Percentiles rank a stretch among this genome's conserved stretches.
Conservation (phyloP, 1,140 invertebrate genomes). For the Arion vulgaris region DNA sequence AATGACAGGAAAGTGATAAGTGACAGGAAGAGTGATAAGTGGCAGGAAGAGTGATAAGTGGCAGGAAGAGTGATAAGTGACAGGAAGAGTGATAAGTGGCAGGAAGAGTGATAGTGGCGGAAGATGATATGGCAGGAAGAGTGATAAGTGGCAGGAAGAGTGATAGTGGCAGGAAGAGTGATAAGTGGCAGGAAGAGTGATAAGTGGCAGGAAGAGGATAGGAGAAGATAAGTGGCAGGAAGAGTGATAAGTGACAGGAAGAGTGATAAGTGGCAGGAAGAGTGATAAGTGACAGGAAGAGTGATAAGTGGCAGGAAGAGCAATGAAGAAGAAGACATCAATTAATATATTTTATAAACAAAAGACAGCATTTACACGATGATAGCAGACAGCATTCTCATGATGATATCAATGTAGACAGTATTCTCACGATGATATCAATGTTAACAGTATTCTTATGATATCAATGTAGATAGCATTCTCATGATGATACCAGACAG, state of each 20-base stretch:
- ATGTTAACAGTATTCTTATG: too few relatives aligned
- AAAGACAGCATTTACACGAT: too few relatives aligned
- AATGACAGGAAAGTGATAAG: too few relatives aligned
- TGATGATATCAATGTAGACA: too few relatives aligned
- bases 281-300: background rate
- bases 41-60: background rate
- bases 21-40: too few relatives aligned
- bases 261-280: background rate
- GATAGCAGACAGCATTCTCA: too few relatives aligned
- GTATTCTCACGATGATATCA: too few relatives aligned
- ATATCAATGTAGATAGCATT: too few relatives aligned
- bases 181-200: background rate
- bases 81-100: background rate
- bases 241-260: background rate
- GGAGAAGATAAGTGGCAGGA: background rate
- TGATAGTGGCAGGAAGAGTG: background rate
- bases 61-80: background rate
- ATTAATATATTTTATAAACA: too few relatives aligned
- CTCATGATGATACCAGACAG: too few relatives aligned
- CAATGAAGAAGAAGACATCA: too few relatives aligned
- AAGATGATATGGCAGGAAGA: background rate
- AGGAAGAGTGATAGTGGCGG: background rate
- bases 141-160: background rate
- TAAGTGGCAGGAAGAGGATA: background rate
- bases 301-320: too few relatives aligned